Base-by-base conservation (phyloP, 2,797 vertebrate species). In the Spatula clypeata region DNA sequence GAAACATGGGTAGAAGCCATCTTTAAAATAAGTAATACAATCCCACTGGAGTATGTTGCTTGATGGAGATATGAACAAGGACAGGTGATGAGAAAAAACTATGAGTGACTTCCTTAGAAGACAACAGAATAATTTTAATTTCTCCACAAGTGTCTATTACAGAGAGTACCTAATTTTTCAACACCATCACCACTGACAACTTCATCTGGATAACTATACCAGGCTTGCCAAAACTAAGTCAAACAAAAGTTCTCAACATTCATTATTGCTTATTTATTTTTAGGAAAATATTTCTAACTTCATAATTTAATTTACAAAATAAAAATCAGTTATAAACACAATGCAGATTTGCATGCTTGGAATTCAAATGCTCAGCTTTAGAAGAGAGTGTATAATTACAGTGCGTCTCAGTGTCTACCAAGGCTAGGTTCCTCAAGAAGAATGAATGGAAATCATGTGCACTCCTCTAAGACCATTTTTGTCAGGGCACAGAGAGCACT, bases 351-450 rank as follows among this genome's bases (percentile, higher is more conserved):
- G 32, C 16, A 36, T n/a, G 38, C 27, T 84, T 69, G 40, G 29
- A 76, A 83, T 60, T 36, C 9, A 77, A 31, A 44, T 13, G 4
- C 9, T 4, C 29, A 16, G 32, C 38, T 87, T 87, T n/a, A 36
- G 7, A 65, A 72, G 31, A 64, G 7, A 23, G 16, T 24, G 16
- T 14, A 13, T 26, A 82, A 69, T 47, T 74, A 45, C 21, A 40
- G 29, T 1, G 7, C 18, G 49, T 4, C 17, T 38, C 16, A 5
- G 55, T 36, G 36, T 70, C 29, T 76, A 32, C 31, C 51, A 60
- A 72, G 60, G 5, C 0, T 0, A 55, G 6, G 16, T 57, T 80
- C 36, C 26, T 54, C 54, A 72, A 0, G 0, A 77, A 65, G 36
- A 69, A 70, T 23, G 45, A 77, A 66, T 8, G 6, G 42, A 86